Percentiles rank a stretch among this genome's conserved stretches.
Conservation (phyloP, 2,113 vertebrate genomes). For the Carassius auratus region DNA sequence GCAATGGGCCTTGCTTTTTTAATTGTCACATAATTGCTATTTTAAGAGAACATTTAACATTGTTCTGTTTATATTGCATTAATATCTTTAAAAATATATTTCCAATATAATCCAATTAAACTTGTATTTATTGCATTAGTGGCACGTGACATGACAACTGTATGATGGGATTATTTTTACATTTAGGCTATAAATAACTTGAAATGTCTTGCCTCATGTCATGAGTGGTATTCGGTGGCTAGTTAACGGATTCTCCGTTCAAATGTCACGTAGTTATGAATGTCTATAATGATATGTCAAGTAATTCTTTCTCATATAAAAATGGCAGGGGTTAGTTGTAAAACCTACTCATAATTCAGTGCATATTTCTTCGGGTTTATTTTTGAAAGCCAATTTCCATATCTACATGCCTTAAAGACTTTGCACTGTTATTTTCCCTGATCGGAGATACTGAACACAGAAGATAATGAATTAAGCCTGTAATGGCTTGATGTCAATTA, state of each 20-base stretch:
- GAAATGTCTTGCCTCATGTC: slow-evolving; percentile 1
- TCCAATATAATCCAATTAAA: background rate
- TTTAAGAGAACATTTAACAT: background rate
- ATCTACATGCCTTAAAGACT: background rate
- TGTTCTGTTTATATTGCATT: background rate
- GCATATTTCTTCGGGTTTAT: background rate
- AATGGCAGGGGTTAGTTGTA: background rate
- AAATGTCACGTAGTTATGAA: slow-evolving; percentile 15
- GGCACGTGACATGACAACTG: background rate
- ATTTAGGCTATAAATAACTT: background rate
- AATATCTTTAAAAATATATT: background rate
- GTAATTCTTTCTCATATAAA: background rate
- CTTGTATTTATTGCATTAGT: background rate
- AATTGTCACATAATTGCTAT: background rate
- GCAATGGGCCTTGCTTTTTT: background rate
- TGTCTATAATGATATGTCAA: background rate
- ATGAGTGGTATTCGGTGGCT: background rate
- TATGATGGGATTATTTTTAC: slow-evolving; percentile 15
- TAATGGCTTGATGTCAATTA: background rate
- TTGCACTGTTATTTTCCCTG: background rate
- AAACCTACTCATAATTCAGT: background rate
- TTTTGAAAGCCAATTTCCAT: background rate
- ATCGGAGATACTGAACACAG: background rate
- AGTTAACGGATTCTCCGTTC: background rate
- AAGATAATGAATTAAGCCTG: background rate